A percentile compares a stretch with the other conserved stretches of the same genome.
These are phyloP conservation scores for Bursaphelenchus okinawaensis DNA, from an alignment of 2,888 invertebrate species.

Conservation along the genomic window DNA sequence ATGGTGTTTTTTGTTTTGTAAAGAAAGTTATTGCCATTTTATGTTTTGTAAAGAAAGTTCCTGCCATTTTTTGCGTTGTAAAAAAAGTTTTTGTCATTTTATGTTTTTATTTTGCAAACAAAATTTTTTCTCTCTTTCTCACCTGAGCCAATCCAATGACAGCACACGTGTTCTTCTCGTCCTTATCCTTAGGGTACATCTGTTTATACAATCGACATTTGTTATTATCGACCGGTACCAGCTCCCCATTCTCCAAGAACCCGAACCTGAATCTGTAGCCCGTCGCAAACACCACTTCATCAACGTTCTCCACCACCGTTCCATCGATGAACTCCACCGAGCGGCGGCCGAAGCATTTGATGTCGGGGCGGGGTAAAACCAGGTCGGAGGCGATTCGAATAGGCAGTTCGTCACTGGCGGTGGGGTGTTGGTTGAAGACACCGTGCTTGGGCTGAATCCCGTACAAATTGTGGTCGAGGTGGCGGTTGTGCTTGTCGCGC, in stretches of 20 bases:
- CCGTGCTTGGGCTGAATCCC: slow-evolving; percentile 59
- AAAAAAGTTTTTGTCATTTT: too few relatives aligned
- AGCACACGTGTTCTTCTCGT: slow-evolving; percentile 57
- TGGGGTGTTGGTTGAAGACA: slow-evolving; percentile 32
- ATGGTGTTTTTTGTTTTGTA: too few relatives aligned
- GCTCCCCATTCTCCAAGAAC: slow-evolving; percentile 28
- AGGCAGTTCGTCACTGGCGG: slow-evolving; percentile 60
- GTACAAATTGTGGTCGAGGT: slow-evolving; percentile 58
- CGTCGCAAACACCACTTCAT: slow-evolving; percentile 42
- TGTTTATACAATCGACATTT: slow-evolving; percentile 58
- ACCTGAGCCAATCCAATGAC: slow-evolving; percentile 60
- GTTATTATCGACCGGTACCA: slow-evolving; percentile 38
- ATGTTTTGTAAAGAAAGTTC: too few relatives aligned
- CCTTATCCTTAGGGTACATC: slow-evolving; percentile 58
- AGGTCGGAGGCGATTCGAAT: not conserved
- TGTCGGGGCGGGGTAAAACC: slow-evolving; percentile 54
- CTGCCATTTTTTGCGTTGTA: too few relatives aligned
- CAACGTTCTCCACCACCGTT: slow-evolving; percentile 31
- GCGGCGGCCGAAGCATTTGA: slow-evolving; percentile 34
- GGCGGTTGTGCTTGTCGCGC: not conserved
- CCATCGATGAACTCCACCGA: slow-evolving; percentile 43
- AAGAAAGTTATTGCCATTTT: too few relatives aligned
- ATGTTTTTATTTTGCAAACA: too few relatives aligned
- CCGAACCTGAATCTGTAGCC: slow-evolving; percentile 29
- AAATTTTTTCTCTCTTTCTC: too few relatives aligned